Evolutionary conservation across 2,888 invertebrate genomes (phyloP).

Genomic region (Allygus modestus): DNA sequence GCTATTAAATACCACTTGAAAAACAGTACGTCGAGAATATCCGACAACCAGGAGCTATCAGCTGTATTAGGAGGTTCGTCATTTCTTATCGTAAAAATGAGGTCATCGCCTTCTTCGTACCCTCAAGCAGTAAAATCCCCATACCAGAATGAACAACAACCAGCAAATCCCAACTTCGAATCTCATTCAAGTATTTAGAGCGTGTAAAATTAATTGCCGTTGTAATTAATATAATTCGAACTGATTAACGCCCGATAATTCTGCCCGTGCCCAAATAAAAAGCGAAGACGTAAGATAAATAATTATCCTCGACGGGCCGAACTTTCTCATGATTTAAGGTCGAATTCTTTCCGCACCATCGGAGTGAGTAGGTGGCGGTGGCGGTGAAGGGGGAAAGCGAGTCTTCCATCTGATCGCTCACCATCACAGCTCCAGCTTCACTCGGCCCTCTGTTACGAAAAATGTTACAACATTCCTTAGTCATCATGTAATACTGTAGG

Average conservation of each 20-base stretch:
- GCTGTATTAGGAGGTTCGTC: too few relatives aligned
- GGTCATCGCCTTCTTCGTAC: background rate
- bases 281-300: constrained; percentile 1
- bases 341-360: constrained; percentile 41
- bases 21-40: too few relatives aligned
- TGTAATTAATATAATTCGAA: constrained; percentile 12
- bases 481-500: too few relatives aligned
- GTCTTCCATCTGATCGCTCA: background rate
- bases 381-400: background rate
- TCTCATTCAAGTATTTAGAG: background rate
- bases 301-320: constrained; percentile 24
- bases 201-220: constrained; percentile 12
- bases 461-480: too few relatives aligned
- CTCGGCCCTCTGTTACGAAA: too few relatives aligned
- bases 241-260: constrained; percentile 5
- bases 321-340: constrained; percentile 44
- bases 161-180: too few relatives aligned
- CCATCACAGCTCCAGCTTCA: background rate
- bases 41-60: background rate
- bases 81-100: too few relatives aligned
- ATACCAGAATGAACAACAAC: too few relatives aligned
- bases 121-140: background rate
- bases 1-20: too few relatives aligned
- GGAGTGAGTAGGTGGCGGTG: constrained; percentile 3
- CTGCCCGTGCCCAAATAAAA: background rate